Evolutionary conservation across 2,888 invertebrate genomes (phyloP).

Genomic region (Amphimallon solstitiale): DNA sequence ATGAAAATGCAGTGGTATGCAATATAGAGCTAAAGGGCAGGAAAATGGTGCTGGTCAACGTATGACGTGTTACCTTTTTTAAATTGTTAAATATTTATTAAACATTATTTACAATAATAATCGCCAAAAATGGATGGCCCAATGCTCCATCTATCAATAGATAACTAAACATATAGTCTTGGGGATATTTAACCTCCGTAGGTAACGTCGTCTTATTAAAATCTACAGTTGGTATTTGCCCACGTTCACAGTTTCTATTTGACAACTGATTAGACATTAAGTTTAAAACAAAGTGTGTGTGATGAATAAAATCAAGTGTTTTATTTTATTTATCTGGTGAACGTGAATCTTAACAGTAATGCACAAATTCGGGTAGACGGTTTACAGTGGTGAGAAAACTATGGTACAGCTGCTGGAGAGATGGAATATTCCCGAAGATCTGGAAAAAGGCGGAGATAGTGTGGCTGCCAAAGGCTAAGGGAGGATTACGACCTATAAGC

Average conservation of each 20-base stretch:
- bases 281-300: background rate
- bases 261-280: too few species aligned
- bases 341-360: background rate
- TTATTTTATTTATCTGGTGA: background rate
- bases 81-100: too few species aligned
- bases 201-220: too few species aligned
- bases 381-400: too few species aligned
- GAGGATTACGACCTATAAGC: background rate
- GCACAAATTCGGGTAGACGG: too few species aligned
- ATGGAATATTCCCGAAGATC: background rate
- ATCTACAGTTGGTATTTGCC: too few species aligned
- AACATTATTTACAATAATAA: too few species aligned
- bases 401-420: background rate
- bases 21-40: background rate
- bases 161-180: too few species aligned
- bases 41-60: background rate
- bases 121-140: too few species aligned
- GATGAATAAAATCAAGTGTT: background rate
- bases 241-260: too few species aligned
- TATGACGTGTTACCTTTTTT: background rate
- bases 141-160: too few species aligned
- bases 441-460: background rate
- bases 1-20: background rate
- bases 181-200: too few species aligned
- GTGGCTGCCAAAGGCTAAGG: background rate